Percentiles rank a stretch among this genome's conserved stretches.
Evolutionary conservation across 2,113 vertebrate genomes (phyloP).

Genomic region (Ptilorrhoa leucosticta): DNA sequence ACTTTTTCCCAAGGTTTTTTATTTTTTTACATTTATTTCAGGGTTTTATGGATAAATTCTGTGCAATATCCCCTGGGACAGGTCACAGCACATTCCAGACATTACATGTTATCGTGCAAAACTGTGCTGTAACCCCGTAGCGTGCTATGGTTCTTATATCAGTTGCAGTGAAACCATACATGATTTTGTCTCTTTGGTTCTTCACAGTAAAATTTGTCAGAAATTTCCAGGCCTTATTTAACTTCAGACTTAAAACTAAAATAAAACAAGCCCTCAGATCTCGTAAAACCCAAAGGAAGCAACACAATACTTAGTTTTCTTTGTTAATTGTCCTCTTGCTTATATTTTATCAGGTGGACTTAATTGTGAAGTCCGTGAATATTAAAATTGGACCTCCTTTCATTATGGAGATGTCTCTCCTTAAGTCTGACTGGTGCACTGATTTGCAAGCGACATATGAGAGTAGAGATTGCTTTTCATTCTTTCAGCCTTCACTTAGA

Average conservation of each 20-base stretch:
- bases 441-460: neutral
- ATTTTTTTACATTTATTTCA: neutral
- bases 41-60: neutral
- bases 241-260: neutral
- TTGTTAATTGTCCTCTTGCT: neutral
- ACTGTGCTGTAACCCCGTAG: neutral
- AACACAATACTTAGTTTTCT: neutral
- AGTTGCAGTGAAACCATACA: neutral
- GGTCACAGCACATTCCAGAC: neutral
- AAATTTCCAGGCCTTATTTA: neutral
- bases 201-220: neutral
- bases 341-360: neutral
- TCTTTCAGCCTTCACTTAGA: neutral
- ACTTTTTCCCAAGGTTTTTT: neutral
- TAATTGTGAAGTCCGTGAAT: neutral
- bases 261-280: rapidly evolving
- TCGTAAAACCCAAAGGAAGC: neutral
- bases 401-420: neutral
- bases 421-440: neutral
- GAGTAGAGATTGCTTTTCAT: neutral
- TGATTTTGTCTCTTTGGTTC: neutral
- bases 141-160: neutral
- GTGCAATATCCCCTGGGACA: neutral
- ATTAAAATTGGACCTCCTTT: neutral
- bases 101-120: neutral